Base-by-base conservation (phyloP, 2,113 vertebrate genomes). In the Sebastes fasciatus region DNA sequence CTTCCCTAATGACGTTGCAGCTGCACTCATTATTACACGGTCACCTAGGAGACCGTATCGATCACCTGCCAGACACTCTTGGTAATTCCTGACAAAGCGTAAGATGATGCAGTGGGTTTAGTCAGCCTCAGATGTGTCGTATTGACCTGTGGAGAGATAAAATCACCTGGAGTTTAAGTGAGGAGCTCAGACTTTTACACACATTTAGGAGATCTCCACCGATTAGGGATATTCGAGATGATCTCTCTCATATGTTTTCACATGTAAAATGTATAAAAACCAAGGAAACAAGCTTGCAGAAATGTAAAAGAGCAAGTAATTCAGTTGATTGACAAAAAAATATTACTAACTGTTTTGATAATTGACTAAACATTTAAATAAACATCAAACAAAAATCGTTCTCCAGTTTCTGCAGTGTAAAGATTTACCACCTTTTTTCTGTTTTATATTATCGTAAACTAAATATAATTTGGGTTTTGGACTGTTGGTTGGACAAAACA, bases 21-120 rank as follows among this genome's bases (percentile, higher is more conserved):
- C 77, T 4, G 55, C 55, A 10, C 69, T 60, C 85, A 40, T 86
- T 82, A 77, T 21, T 10, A 46, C 60, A n/a, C 0, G 4, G 80
- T 89, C 55, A 21, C 91, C 88, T 3, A 1, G 83, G 87, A 84
- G 64, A 94, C 81, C 5, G n/a, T 49, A 92, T 78, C 74, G 83
- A 89, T 86, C 9, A 62, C 23, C 80, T 77, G 87, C 58, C 77
- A 63, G 60, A 51, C 40, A 23, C 51, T 1, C 61, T 10, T 68
- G 57, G 76, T 73, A 2, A 65, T 13, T 64, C 52, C 10, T 71
- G 69, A 74, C 62, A 66, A 62, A 81, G 75, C 7, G 77, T 2
- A 2, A 21, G 34, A 77, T 58, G 40, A 87, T 23, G 43, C 34
- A 14, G 16, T 61, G 70, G 23, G 7, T 34, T 60, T 55, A 49